Base-by-base conservation (phyloP, 1,140 invertebrate genomes). In the Pogonomyrmex californicus region DNA sequence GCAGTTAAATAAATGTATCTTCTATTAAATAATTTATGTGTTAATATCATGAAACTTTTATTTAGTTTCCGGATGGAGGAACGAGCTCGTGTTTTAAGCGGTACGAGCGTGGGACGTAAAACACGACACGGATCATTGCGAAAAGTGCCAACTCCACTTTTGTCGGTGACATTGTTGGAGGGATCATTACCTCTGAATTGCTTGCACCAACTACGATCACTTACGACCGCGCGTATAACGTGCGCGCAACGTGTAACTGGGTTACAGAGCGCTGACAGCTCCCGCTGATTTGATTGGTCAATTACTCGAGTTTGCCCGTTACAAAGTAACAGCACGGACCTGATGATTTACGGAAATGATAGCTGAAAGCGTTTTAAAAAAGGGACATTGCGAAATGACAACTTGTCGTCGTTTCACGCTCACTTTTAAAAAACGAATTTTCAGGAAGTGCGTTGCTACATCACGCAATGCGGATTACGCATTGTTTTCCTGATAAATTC, bases 141-240 rank as follows among this genome's bases (percentile, higher is more conserved):
- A 83, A 83, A 83, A 83, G 79, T 83, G 33, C 54, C 79, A 83
- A 75, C 79, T 83, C 17, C 68, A 83, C 79, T 75, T 83, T 83
- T 83, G 79, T 41, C 79, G 66, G 38, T 83, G 79, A 83, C 79
- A 83, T 83, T 83, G 79, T 83, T 75, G 79, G 68, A 47, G 79
- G 54, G 79, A 83, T 83, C 79, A 83, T 83, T 83, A 83, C 79
- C 17, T 75, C 79, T 83, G 70, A 83, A 83, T 83, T 83, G 79
- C 79, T 83, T 75, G 68, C 58, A 83, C 17, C 79, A 83, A 83
- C 79, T 83, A 83, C 17, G 79, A 83, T 83, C 79, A 60, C 79
- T 75, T 60, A 71, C 56, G 79, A 73, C 68, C 79, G 79, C 65
- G 78, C 68, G 79, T 83, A 83, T 83, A 83, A 83, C 79, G 79